phyloP scores from a whole-genome alignment of 2,797 vertebrate genomes.

The Platyrinchus mystaceus region DNA sequence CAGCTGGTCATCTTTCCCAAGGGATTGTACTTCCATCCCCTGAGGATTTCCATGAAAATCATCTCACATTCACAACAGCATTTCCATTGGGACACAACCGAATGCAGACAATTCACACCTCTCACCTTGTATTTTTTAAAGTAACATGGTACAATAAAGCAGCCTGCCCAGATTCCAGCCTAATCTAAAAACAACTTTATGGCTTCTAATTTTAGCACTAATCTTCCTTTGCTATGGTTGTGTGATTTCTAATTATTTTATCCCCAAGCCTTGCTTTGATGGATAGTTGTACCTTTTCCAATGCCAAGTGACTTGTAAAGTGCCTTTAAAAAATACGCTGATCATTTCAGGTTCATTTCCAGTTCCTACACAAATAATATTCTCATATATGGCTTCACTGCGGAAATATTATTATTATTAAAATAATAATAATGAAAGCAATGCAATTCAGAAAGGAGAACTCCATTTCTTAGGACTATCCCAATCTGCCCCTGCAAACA shows the following conservation, averaged over 20 bases:
- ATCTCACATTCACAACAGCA: neutral
- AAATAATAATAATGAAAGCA: conserved; percentile 4
- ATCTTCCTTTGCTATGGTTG: conserved; percentile 73
- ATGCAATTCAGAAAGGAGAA: conserved; percentile 36
- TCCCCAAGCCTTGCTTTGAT: conserved; percentile 71
- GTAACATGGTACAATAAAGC: neutral
- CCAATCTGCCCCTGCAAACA: conserved; percentile 57
- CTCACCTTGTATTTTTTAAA: neutral
- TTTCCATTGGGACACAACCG: neutral
- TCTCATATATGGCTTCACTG: conserved; percentile 1
- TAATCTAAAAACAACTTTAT: conserved; percentile 62
- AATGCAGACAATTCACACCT: neutral
- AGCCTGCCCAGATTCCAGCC: conserved; percentile 5
- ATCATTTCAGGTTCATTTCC: conserved; percentile 71
- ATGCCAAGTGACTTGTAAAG: conserved; percentile 66
- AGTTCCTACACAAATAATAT: conserved; percentile 59
- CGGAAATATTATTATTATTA: conserved; percentile 49
- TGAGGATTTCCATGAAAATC: neutral
- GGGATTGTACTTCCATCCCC: neutral
- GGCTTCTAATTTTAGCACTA: conserved; percentile 72
- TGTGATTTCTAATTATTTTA: conserved; percentile 81
- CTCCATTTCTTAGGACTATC: conserved; percentile 57
- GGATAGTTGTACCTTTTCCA: conserved; percentile 72
- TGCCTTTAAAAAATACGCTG: conserved; percentile 56
- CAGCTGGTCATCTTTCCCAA: neutral